Evolutionary conservation across 37 sponge, comb jelly and placozoan species (phyloP).

Genomic region (Halisarca cf. caerulea): DNA sequence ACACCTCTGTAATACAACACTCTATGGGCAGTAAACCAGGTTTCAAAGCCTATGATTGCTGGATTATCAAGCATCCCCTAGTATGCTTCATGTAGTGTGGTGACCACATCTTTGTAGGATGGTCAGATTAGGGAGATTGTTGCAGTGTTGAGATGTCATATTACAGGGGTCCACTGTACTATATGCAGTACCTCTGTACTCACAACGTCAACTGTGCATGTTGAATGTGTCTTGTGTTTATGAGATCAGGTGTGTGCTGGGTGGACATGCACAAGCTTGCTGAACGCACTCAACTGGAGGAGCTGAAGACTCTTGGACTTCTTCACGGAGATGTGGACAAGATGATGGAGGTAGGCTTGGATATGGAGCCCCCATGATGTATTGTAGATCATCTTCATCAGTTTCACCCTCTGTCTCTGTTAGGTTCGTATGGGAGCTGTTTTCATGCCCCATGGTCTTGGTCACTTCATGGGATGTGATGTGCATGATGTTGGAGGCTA

Average conservation of each 20-base stretch:
- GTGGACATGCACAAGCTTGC: constrained; percentile 94
- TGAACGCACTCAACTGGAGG: constrained; percentile 72
- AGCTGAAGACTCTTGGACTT: constrained; percentile 76
- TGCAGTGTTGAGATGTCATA: too few relatives aligned
- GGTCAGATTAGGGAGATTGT: too few relatives aligned
- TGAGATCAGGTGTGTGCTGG: constrained; percentile 88
- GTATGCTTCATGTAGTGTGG: too few relatives aligned
- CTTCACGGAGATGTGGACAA: constrained; percentile 82
- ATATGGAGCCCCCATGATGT: too few relatives aligned
- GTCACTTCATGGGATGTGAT: constrained; percentile 97
- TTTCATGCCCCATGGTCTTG: constrained; percentile 98
- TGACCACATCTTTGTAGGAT: too few relatives aligned
- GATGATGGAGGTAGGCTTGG: constrained; percentile 79
- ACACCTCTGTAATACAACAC: too few relatives aligned
- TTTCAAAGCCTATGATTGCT: too few relatives aligned
- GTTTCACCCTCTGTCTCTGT: neutral
- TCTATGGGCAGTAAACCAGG: too few relatives aligned
- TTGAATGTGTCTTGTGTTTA: neutral
- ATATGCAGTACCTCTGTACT: neutral
- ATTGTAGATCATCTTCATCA: too few relatives aligned
- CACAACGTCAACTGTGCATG: neutral
- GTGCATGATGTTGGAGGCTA: constrained; percentile 98
- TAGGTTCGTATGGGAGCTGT: constrained; percentile 82
- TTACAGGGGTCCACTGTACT: neutral
- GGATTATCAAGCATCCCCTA: too few relatives aligned